These are phyloP conservation scores for Clarias magur DNA, from an alignment of 2,113 vertebrate species.

Conservation along the genomic window DNA sequence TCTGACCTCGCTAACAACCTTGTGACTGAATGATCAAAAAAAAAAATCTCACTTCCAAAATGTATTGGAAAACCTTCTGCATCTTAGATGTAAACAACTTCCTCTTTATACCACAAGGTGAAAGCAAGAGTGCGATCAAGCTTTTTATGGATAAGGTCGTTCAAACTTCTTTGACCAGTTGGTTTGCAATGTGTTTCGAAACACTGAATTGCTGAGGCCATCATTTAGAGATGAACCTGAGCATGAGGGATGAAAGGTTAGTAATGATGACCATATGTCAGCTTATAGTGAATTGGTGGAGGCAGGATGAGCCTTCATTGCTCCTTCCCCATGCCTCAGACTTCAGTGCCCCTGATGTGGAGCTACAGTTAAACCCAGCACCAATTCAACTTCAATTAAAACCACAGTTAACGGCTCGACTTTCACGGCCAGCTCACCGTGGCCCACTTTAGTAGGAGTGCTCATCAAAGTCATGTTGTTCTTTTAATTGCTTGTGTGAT, in stretches of 20 bases:
- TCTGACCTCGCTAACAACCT: neutral
- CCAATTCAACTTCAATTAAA: conserved; percentile 56
- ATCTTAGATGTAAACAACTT: neutral
- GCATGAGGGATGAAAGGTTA: conserved; percentile 16
- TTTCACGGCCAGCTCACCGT: conserved; percentile 49
- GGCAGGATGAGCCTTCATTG: conserved; percentile 16
- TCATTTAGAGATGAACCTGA: conserved; percentile 14
- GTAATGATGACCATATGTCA: conserved; percentile 38
- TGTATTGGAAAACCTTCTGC: neutral
- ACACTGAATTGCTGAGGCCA: neutral
- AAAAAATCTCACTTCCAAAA: neutral
- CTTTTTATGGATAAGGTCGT: conserved; percentile 20
- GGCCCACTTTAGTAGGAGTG: conserved; percentile 37
- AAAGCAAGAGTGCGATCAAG: neutral
- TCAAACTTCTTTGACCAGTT: conserved; percentile 12
- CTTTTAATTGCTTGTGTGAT: conserved; percentile 60
- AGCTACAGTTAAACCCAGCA: conserved; percentile 51
- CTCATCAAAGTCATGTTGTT: conserved; percentile 59
- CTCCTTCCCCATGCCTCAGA: conserved; percentile 18
- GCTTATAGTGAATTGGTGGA: conserved; percentile 27
- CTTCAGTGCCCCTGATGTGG: conserved; percentile 43
- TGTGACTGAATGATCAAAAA: neutral
- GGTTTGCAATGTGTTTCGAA: neutral
- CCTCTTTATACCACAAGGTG: neutral
- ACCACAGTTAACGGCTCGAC: conserved; percentile 53